phyloP scores from a whole-genome alignment of 1,140 invertebrate species.

The Brachionus koreanus region DNA sequence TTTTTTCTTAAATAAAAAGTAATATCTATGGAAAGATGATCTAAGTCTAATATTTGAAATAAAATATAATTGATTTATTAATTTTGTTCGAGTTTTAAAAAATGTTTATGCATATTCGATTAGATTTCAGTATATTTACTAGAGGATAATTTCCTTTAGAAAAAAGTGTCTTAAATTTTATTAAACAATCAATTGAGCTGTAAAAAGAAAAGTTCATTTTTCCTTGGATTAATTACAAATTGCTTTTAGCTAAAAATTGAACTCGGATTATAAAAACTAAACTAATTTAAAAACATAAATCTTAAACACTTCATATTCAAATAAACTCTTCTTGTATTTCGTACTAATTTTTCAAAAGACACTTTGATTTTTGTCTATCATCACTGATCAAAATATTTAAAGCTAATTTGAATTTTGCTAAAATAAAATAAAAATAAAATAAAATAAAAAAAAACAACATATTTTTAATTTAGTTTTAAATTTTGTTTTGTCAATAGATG shows the following conservation, averaged over 20 bases:
- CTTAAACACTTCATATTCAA: not conserved
- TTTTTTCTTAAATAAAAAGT: not conserved
- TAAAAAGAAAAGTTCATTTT: not conserved
- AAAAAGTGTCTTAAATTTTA: not conserved
- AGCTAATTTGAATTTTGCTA: too few relatives aligned
- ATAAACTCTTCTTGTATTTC: not conserved
- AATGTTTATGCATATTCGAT: not conserved
- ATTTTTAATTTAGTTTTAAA: not conserved
- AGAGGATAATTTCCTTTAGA: not conserved
- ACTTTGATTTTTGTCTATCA: not conserved
- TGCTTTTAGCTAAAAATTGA: not conserved
- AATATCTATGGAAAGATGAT: not conserved
- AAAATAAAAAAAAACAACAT: not conserved
- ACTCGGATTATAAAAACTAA: constrained; percentile 11
- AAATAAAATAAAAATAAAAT: not conserved
- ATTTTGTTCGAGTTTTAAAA: not conserved
- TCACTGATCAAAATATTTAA: not conserved
- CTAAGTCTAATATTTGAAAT: not conserved
- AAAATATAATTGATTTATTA: not conserved
- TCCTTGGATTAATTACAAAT: not conserved
- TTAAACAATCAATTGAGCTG: constrained; percentile 28
- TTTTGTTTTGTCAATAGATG: not conserved
- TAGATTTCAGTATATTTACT: not conserved
- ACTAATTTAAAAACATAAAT: not conserved
- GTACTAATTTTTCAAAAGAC: not conserved